Conservation (phyloP, 2,113 vertebrate genomes). For the Choloepus hoffmanni region DNA sequence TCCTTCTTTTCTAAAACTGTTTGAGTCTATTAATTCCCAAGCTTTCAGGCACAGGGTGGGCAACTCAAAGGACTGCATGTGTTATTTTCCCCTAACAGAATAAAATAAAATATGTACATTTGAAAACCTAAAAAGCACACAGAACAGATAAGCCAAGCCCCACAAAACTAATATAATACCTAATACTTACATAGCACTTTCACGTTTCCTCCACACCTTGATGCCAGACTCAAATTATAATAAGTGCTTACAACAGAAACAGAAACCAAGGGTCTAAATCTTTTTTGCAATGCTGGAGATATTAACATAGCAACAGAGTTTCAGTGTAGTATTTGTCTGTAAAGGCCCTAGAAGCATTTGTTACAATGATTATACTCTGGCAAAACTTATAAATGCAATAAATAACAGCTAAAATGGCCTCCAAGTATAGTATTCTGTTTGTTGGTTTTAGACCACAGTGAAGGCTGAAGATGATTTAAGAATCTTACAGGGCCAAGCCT, state of each 20-base stretch:
- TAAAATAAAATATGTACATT: constrained; percentile 42
- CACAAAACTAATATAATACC: neutral
- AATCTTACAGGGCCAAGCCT: neutral
- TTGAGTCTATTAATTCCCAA: constrained; percentile 39
- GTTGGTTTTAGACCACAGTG: constrained; percentile 23
- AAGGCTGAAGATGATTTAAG: constrained; percentile 35
- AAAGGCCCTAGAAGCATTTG: neutral
- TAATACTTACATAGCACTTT: constrained; percentile 17
- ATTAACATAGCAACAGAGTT: constrained; percentile 35
- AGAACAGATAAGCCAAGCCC: neutral
- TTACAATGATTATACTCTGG: constrained; percentile 24
- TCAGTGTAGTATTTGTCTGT: neutral
- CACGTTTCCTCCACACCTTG: neutral
- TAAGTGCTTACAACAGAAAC: constrained; percentile 14
- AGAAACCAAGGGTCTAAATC: constrained; percentile 21
- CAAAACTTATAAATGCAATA: constrained; percentile 41
- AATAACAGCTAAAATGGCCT: constrained; percentile 43
- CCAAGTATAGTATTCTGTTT: neutral
- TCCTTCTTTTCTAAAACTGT: constrained; percentile 36
- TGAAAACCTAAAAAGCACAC: constrained; percentile 1
- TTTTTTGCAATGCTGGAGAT: neutral
- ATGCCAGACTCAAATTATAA: neutral
- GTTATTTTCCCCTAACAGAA: neutral
- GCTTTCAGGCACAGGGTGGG: neutral
- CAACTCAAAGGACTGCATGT: constrained; percentile 16